Conservation (phyloP, 1,140 invertebrate genomes). For the Musca vetustissima region DNA sequence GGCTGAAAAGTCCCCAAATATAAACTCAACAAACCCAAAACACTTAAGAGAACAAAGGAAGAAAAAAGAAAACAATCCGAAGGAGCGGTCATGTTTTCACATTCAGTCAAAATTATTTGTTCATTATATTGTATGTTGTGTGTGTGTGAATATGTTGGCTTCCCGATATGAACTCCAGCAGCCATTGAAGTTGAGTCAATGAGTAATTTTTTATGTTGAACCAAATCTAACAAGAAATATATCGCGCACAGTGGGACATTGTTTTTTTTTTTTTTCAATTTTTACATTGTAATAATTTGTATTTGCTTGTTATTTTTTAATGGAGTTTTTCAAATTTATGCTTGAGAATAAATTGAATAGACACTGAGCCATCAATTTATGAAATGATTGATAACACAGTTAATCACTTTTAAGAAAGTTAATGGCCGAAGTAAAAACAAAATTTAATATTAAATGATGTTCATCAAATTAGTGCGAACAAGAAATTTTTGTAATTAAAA, state of each 20-base stretch:
- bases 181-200: neutral
- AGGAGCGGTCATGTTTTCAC: slow-evolving; percentile 16
- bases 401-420: neutral
- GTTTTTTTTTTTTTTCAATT: too few species aligned
- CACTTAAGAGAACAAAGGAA: too few species aligned
- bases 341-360: neutral
- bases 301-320: neutral
- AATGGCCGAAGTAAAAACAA: neutral
- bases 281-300: too few species aligned
- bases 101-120: neutral
- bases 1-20: neutral
- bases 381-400: slow-evolving; percentile 8
- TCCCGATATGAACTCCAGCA: too few species aligned
- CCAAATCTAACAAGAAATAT: slow-evolving; percentile 22
- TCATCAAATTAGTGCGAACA: slow-evolving; percentile 16
- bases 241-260: slow-evolving; percentile 14
- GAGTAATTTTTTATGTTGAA: slow-evolving; percentile 4
- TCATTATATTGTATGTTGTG: neutral
- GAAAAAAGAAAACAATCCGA: neutral
- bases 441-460: slow-evolving; percentile 17
- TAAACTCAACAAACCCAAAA: neutral
- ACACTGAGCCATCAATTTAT: neutral
- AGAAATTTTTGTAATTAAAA: neutral
- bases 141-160: neutral
- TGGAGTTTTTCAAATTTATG: neutral